Percentiles rank a stretch among this genome's conserved stretches.
Evolutionary conservation across 2,888 invertebrate genomes (phyloP).

Genomic region (Pammene fasciana): DNA sequence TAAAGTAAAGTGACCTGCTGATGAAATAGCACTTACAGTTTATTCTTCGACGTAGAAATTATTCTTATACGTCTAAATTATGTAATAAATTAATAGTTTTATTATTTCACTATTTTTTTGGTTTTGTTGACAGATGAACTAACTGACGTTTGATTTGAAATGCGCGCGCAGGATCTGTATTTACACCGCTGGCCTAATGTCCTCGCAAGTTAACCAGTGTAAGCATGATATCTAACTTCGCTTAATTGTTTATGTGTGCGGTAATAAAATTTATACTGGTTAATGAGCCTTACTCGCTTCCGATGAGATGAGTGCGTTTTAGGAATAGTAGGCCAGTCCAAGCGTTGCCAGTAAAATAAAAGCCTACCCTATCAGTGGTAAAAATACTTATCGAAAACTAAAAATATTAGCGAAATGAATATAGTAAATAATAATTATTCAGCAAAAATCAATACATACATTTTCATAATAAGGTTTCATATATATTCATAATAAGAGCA

Average conservation of each 20-base stretch:
- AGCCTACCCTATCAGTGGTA: not conserved
- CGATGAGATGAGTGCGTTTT: not conserved
- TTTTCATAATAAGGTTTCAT: no score
- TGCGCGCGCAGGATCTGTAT: conserved; percentile 36
- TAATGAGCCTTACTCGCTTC: not conserved
- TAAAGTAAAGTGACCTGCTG: not conserved
- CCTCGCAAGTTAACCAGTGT: not conserved
- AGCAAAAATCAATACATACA: no score
- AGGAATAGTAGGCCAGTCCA: not conserved
- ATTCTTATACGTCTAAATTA: conserved; percentile 7
- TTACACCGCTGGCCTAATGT: not conserved
- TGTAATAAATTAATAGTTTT: conserved; percentile 35
- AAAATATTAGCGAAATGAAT: not conserved
- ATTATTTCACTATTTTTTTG: conserved; percentile 16
- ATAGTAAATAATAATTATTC: no score
- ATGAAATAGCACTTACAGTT: not conserved
- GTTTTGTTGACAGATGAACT: conserved; percentile 35
- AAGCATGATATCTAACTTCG: not conserved
- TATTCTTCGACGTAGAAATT: conserved; percentile 1
- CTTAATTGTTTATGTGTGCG: not conserved
- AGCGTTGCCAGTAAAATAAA: conserved; percentile 14
- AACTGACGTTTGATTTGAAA: conserved; percentile 39
- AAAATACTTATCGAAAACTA: not conserved
- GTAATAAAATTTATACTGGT: not conserved
- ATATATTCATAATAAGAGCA: no score